Evolutionary conservation across 2,113 vertebrate genomes (phyloP).

Genomic region (Perca fluviatilis): DNA sequence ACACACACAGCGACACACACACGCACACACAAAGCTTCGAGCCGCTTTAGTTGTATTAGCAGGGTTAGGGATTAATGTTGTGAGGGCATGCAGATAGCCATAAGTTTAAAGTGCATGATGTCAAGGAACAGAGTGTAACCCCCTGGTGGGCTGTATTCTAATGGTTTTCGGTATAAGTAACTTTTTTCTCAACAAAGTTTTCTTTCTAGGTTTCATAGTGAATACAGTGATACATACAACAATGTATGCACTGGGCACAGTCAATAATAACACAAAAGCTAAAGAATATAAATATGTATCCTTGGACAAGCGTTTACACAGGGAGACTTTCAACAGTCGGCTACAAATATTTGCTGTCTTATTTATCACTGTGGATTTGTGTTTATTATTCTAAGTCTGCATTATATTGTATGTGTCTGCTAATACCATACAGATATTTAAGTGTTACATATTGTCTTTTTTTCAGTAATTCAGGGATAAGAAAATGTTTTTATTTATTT

Average conservation of each 20-base stretch:
- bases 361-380: conserved; percentile 1
- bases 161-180: conserved; percentile 3
- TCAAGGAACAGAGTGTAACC: conserved; percentile 50
- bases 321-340: background rate
- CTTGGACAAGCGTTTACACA: background rate
- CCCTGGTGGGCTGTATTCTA: background rate
- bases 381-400: background rate
- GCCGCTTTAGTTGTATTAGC: conserved; percentile 76
- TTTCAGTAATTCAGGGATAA: background rate
- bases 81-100: conserved; percentile 36
- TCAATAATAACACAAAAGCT: conserved; percentile 8
- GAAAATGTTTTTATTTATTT: background rate
- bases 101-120: conserved; percentile 58
- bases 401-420: background rate
- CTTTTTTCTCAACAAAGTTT: background rate
- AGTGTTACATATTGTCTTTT: background rate
- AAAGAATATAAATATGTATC: conserved; percentile 3
- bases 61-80: conserved; percentile 68
- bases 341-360: background rate
- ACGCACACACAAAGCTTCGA: conserved; percentile 47
- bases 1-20: conserved; percentile 40
- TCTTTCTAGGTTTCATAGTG: background rate
- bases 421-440: background rate
- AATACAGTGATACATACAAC: background rate
- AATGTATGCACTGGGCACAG: background rate